A percentile compares a stretch with the other conserved stretches of the same genome.
Conservation (phyloP, 2,888 invertebrate genomes). For the Luffia ferchaultella region DNA sequence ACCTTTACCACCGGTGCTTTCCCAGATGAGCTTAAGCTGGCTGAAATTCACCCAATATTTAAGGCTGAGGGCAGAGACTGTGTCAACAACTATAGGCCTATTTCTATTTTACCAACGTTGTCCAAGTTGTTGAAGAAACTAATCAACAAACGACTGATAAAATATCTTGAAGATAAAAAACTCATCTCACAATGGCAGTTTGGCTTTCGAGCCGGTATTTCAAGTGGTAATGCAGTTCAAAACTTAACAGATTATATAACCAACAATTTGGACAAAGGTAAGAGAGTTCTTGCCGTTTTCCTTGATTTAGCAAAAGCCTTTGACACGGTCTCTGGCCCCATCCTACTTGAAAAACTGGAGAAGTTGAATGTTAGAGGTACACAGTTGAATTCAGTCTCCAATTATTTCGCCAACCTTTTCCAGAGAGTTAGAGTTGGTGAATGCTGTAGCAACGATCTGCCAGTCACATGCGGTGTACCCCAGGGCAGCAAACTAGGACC, state of each 20-base stretch:
- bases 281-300: not conserved
- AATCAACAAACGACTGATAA: too few relatives aligned
- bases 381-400: not conserved
- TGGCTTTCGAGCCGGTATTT: not conserved
- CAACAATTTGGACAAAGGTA: not conserved
- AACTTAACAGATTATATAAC: not conserved
- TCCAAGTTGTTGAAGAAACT: too few relatives aligned
- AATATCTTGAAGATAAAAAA: too few relatives aligned
- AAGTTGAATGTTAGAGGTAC: not conserved
- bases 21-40: too few relatives aligned
- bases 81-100: too few relatives aligned
- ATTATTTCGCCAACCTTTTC: not conserved
- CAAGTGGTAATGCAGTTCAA: not conserved
- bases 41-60: too few relatives aligned
- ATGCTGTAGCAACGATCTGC: not conserved
- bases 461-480: not conserved
- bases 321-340: not conserved
- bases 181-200: not conserved
- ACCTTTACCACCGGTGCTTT: too few relatives aligned
- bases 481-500: conserved; percentile 4
- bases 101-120: too few relatives aligned
- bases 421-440: conserved; percentile 1
- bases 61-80: too few relatives aligned
- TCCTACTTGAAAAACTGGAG: not conserved
- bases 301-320: not conserved